Evolutionary conservation across 1,140 invertebrate genomes (phyloP).

Genomic region (Oncopodura yosiiana): DNA sequence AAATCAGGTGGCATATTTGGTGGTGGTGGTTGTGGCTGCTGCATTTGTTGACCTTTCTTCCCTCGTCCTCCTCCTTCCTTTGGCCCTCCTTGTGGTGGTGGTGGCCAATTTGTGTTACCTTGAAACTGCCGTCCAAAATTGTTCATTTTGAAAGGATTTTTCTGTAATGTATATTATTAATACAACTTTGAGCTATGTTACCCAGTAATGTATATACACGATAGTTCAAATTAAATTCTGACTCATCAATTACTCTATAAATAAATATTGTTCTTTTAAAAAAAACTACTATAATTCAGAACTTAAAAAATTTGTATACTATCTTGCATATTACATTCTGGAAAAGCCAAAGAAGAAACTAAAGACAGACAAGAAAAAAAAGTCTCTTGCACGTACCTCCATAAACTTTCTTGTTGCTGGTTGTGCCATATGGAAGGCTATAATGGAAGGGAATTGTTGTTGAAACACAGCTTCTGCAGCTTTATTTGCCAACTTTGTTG

Average conservation of each 20-base stretch:
- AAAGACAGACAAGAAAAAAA: too few species aligned
- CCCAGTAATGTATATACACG: conserved; percentile 17
- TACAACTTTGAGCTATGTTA: conserved; percentile 6
- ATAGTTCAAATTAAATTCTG: conserved; percentile 2
- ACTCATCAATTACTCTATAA: too few species aligned
- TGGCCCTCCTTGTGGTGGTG: conserved; percentile 34
- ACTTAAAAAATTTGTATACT: too few species aligned
- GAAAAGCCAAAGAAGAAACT: too few species aligned
- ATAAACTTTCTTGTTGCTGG: conserved; percentile 89
- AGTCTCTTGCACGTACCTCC: conserved; percentile 66
- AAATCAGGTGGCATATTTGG: conserved; percentile 18
- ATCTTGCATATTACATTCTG: too few species aligned
- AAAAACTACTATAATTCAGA: too few species aligned
- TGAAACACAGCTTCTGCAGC: conserved; percentile 82
- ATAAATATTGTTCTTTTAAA: too few species aligned
- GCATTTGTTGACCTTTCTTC: conserved; percentile 19
- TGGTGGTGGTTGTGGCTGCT: not conserved
- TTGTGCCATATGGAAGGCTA: conserved; percentile 89
- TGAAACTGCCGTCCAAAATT: conserved; percentile 60
- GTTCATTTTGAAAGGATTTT: conserved; percentile 78
- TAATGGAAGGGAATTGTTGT: conserved; percentile 81
- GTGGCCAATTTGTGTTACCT: conserved; percentile 40
- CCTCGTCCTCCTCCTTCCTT: conserved; percentile 31
- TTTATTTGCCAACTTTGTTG: conserved; percentile 83
- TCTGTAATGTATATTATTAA: conserved; percentile 45